These are phyloP conservation scores for Lasioglossum albipes DNA, from an alignment of 1,140 invertebrate species.

Conservation along the genomic window DNA sequence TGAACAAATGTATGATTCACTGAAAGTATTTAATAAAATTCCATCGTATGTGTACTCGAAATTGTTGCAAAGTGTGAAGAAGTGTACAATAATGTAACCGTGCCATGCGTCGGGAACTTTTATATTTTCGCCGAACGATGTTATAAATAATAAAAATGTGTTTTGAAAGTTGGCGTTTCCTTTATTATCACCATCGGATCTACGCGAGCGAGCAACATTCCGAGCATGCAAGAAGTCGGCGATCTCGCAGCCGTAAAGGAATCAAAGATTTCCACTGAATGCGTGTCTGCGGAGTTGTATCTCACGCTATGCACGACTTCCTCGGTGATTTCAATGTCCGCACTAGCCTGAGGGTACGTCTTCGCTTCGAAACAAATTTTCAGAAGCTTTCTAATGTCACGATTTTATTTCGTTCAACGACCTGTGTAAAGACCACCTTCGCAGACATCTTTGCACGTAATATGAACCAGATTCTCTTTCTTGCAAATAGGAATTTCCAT, in stretches of 20 bases:
- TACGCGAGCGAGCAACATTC: neutral
- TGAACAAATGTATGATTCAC: too few species aligned
- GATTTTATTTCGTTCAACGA: too few species aligned
- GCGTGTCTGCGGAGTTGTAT: neutral
- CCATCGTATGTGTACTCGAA: too few species aligned
- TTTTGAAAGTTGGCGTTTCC: neutral
- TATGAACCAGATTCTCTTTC: too few species aligned
- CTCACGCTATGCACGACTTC: neutral
- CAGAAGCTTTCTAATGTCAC: neutral
- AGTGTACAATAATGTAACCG: neutral
- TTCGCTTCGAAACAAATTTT: neutral
- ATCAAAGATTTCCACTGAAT: neutral
- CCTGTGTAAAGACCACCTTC: too few species aligned
- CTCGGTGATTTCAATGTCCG: conserved; percentile 4
- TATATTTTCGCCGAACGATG: neutral
- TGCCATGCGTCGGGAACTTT: conserved; percentile 12
- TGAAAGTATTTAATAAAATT: too few species aligned
- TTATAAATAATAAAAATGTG: neutral
- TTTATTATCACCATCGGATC: neutral
- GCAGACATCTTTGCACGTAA: too few species aligned
- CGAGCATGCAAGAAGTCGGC: neutral
- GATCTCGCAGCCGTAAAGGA: neutral
- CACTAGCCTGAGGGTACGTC: neutral
- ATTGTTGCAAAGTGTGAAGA: too few species aligned
- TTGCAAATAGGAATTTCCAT: too few species aligned